A percentile compares a stretch with the other conserved stretches of the same genome.
phyloP scores from a whole-genome alignment of 2,113 vertebrate species.

The Passer montanus region DNA sequence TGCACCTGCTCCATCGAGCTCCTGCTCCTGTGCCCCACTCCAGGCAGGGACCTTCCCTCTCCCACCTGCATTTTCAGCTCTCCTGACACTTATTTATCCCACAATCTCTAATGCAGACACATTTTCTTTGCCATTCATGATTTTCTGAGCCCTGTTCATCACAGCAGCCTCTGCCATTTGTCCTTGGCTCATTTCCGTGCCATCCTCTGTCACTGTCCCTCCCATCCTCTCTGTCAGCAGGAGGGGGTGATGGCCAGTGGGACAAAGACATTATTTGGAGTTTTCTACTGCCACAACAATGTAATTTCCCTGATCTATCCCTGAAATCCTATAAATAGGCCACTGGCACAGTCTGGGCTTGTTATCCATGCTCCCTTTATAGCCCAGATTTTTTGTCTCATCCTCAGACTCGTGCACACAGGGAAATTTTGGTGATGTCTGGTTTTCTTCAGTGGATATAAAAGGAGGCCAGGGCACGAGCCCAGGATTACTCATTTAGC shows the following conservation, averaged over 20 bases:
- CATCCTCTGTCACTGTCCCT: neutral
- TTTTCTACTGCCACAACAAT: neutral
- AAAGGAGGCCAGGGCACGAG: neutral
- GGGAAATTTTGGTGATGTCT: neutral
- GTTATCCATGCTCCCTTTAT: neutral
- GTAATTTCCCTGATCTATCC: neutral
- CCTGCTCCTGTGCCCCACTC: neutral
- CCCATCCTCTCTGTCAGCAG: neutral
- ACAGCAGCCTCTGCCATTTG: neutral
- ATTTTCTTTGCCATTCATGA: neutral
- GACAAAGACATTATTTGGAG: neutral
- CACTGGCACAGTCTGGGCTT: neutral
- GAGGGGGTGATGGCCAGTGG: neutral
- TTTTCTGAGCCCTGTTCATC: neutral
- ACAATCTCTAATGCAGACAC: neutral
- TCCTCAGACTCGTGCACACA: neutral
- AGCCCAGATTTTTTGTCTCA: neutral
- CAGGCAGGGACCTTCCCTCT: neutral
- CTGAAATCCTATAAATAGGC: neutral
- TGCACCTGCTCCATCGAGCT: neutral
- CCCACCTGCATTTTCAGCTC: neutral
- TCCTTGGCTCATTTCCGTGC: neutral
- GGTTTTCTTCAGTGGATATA: neutral
- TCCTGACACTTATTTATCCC: neutral
- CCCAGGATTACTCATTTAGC: neutral